Evolutionary conservation across 1,140 invertebrate species (phyloP), one percentile per base, ranked within the genome.

Genomic region (Cepaea nemoralis): DNA sequence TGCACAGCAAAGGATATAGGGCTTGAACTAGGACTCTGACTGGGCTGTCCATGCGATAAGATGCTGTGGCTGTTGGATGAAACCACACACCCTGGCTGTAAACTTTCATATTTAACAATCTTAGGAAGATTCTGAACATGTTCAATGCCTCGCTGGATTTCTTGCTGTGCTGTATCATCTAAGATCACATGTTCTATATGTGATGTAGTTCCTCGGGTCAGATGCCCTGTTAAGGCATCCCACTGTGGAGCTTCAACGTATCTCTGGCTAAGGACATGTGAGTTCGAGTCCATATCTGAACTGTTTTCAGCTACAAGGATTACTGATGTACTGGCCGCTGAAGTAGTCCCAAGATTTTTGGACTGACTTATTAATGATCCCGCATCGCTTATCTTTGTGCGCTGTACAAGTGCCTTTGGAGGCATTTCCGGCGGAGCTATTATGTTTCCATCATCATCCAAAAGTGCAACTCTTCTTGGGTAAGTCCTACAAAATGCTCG

Each of bases 401-500:
- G 74, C 27, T 63, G 74, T 19, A 37, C 10, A 37, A 33, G 22
- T 35, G 45, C 19, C 27, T 31, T 76, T 8, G 74, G 76, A 16
- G 76, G 39, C 10, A 40, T n/a, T 42, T 80, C 77, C 3, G 77
- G 77, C n/a, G 77, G 77, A 39, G 77, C 77, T 33, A 80, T 70
- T 12, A 80, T 40, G 69, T 80, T 80, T 8, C 67, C 77, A 5
- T 42, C 66, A 35, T 80, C 77, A 71, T 80, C 77, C 31, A 80
- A 37, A 45, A 80, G 24, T 22, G 67, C 77, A n/a, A 80, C 77
- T 39, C 67, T 67, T 42, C 77, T 31, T 67, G 77, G 66, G 39
- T 70, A 71, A 27, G 67, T 71, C 42, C 77, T 80, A 22, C 5
- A 31, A 71, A 80, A 80, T 35, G 77, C 77, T n/a, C 77, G 50